These are phyloP conservation scores for Sus scrofa DNA, from an alignment of 2,113 vertebrate genomes.

Conservation along the genomic window T2T-Sscrofa CM000812.6:249639001-249639500, in stretches of 20 bases:
- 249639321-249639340: constrained; percentile 14
- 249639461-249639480: too few relatives aligned
- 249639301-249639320: not conserved
- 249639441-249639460: too few relatives aligned
- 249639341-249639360: not conserved
- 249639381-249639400: too few relatives aligned
- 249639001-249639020: not conserved
- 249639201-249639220: not conserved
- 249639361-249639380: too few relatives aligned
- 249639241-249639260: not conserved
- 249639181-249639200: constrained; percentile 12
- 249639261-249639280: not conserved
- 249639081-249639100: not conserved
- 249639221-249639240: constrained; percentile 35
- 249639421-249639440: too few relatives aligned
- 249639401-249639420: too few relatives aligned
- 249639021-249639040: not conserved
- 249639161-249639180: not conserved
- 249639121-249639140: not conserved
- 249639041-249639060: constrained; percentile 11
- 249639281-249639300: not conserved
- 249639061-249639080: not conserved
- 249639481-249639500: too few relatives aligned
- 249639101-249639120: constrained; percentile 5
- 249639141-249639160: not conserved